Conservation (phyloP, 2,888 invertebrate species). For the Ommatoiulus sabulosus region DNA sequence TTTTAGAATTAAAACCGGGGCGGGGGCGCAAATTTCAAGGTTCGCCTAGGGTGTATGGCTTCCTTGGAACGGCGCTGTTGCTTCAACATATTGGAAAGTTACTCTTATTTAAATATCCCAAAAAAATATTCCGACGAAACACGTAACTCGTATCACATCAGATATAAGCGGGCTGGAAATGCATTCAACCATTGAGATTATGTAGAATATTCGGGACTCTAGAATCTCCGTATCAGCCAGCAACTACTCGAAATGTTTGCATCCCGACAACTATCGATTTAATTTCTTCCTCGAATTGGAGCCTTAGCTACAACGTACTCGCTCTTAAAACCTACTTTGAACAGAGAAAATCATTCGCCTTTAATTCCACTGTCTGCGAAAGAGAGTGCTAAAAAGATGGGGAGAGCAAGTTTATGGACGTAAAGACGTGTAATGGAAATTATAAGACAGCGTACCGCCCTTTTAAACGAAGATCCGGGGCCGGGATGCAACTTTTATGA, state of each 20-base stretch:
- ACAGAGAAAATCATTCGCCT: background rate
- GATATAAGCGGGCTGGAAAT: background rate
- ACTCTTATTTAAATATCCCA: background rate
- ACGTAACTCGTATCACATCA: background rate
- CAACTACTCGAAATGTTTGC: slow-evolving; percentile 5
- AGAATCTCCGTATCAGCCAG: background rate
- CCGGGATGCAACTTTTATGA: slow-evolving; percentile 7
- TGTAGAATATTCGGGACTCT: background rate
- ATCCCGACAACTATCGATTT: background rate
- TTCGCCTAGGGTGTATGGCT: too few relatives aligned
- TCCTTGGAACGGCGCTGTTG: too few relatives aligned
- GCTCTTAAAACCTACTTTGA: background rate
- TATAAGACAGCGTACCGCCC: background rate
- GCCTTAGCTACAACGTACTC: background rate
- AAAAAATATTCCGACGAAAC: background rate
- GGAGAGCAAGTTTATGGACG: background rate
- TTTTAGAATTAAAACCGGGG: too few relatives aligned
- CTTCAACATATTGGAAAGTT: background rate
- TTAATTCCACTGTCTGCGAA: slow-evolving; percentile 18
- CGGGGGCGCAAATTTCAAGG: too few relatives aligned
- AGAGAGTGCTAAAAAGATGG: background rate
- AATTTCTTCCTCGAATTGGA: background rate
- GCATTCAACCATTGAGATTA: background rate
- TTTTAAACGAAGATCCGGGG: background rate
- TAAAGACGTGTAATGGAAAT: slow-evolving; percentile 24